These are phyloP conservation scores for Perca fluviatilis DNA, from an alignment of 2,113 vertebrate species.

Conservation along the genomic window DNA sequence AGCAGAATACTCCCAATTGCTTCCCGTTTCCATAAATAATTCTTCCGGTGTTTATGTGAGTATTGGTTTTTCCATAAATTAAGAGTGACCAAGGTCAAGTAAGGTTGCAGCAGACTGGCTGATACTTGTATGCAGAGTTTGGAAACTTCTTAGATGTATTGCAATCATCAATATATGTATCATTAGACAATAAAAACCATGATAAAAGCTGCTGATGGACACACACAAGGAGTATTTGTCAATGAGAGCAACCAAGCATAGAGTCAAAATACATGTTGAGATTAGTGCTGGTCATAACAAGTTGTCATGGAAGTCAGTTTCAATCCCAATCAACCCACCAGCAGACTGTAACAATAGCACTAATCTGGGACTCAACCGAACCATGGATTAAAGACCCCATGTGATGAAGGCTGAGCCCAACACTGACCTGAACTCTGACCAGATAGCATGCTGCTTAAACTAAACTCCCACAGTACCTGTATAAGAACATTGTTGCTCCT, in stretches of 20 bases:
- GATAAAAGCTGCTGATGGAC: conserved; percentile 6
- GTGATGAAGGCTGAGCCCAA: conserved; percentile 74
- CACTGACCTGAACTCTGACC: conserved; percentile 72
- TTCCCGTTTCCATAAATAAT: conserved; percentile 54
- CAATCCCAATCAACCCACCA: conserved; percentile 71
- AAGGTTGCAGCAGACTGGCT: conserved; percentile 39
- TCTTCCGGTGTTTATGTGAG: conserved; percentile 38
- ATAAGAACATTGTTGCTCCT: conserved; percentile 21
- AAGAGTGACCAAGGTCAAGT: conserved; percentile 26
- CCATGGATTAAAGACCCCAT: conserved; percentile 79
- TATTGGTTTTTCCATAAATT: conserved; percentile 26
- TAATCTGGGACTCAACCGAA: conserved; percentile 74
- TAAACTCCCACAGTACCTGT: conserved; percentile 38
- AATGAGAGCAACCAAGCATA: conserved; percentile 38
- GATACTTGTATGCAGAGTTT: conserved; percentile 20
- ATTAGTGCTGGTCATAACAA: conserved; percentile 71
- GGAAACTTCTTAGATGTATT: conserved; percentile 1
- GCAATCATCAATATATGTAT: conserved; percentile 22
- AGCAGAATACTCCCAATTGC: conserved; percentile 40
- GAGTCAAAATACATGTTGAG: conserved; percentile 69
- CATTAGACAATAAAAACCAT: conserved; percentile 45
- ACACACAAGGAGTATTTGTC: conserved; percentile 34
- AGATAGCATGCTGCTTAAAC: conserved; percentile 60
- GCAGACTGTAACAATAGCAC: conserved; percentile 75
- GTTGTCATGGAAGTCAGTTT: conserved; percentile 71